These are phyloP conservation scores for Fregetta grallaria DNA, from an alignment of 2,113 vertebrate species.

Conservation along the genomic window DNA sequence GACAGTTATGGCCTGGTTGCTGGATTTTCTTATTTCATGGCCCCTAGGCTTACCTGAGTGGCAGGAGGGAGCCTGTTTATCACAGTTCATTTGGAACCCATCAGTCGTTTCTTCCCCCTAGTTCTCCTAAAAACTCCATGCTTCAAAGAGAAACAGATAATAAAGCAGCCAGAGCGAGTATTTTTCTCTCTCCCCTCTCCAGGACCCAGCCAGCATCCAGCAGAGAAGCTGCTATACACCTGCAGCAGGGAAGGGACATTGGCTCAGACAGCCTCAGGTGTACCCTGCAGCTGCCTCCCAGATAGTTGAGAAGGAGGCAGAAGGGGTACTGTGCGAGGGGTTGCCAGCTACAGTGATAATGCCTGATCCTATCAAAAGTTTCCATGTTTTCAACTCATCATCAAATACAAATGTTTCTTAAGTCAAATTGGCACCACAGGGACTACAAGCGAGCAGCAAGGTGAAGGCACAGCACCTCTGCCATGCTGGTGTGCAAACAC, in stretches of 20 bases:
- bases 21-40: background rate
- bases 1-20: background rate
- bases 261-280: background rate
- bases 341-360: background rate
- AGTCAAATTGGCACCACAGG: background rate
- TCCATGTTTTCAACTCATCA: background rate
- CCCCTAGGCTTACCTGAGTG: background rate
- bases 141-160: background rate
- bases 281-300: background rate
- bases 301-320: background rate
- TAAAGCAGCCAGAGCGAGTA: background rate
- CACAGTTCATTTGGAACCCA: background rate
- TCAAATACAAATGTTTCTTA: background rate
- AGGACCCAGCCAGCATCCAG: background rate
- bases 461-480: background rate
- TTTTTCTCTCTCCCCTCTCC: background rate
- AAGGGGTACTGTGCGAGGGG: background rate
- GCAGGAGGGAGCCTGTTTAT: background rate
- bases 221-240: background rate
- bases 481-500: background rate
- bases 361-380: background rate
- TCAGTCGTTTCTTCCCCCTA: background rate
- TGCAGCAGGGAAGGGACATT: background rate
- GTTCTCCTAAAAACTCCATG: background rate
- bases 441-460: background rate